Percentiles rank a stretch among this genome's conserved stretches.
phyloP scores from a whole-genome alignment of 2,113 vertebrate species.

The Physeter macrocephalus region DNA sequence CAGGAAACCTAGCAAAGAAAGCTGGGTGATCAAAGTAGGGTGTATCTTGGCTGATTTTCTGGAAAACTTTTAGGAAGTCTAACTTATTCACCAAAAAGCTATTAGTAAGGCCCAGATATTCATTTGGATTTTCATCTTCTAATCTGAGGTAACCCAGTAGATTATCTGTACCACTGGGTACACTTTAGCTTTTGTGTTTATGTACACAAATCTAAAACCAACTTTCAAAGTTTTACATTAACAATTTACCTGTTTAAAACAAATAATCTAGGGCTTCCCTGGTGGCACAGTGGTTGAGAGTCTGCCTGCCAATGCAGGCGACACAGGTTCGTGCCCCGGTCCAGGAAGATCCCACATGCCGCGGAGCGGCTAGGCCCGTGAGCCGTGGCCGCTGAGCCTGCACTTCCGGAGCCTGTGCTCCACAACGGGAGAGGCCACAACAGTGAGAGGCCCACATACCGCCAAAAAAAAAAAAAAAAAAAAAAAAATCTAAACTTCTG shows the following conservation, averaged over 20 bases:
- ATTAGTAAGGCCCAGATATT: neutral
- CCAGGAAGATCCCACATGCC: too few relatives aligned
- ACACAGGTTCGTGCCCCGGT: too few relatives aligned
- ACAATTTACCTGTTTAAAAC: constrained; percentile 26
- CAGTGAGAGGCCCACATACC: too few relatives aligned
- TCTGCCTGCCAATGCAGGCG: too few relatives aligned
- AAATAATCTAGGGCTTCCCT: neutral
- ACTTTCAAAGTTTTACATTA: constrained; percentile 27
- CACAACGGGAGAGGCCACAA: too few relatives aligned
- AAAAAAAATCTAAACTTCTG: neutral
- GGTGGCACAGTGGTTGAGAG: too few relatives aligned
- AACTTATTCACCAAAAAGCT: constrained; percentile 12
- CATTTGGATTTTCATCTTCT: constrained; percentile 24
- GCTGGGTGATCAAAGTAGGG: neutral
- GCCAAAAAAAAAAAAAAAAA: too few relatives aligned
- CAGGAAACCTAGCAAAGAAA: constrained; percentile 30
- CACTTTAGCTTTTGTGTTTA: neutral
- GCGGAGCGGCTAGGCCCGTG: too few relatives aligned
- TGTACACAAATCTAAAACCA: constrained; percentile 29
- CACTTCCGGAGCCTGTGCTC: too few relatives aligned
- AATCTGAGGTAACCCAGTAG: neutral
- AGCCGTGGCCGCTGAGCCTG: too few relatives aligned
- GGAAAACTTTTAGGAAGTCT: neutral
- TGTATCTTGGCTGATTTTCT: neutral
- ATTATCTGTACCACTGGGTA: neutral